Percentiles rank a stretch among this genome's conserved stretches.
phyloP scores from a whole-genome alignment of 2,797 vertebrate species.

The Saxicola maurus region DNA sequence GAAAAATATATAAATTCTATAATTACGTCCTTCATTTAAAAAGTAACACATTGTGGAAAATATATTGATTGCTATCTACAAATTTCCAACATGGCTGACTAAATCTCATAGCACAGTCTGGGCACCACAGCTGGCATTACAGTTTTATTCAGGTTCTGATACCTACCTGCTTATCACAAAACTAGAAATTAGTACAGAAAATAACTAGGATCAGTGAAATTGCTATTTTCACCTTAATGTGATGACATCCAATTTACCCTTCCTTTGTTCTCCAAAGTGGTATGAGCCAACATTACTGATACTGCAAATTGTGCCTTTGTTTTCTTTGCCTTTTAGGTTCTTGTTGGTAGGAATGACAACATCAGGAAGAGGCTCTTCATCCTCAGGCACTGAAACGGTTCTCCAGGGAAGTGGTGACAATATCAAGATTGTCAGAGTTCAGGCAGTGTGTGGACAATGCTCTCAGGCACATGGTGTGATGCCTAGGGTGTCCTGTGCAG shows the following conservation, averaged over 20 bases:
- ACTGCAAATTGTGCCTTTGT: not conserved
- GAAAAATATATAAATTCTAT: not conserved
- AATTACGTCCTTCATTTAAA: not conserved
- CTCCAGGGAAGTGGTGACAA: too few species aligned
- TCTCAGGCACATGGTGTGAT: not conserved
- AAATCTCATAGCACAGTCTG: not conserved
- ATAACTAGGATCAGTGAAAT: not conserved
- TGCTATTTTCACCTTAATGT: not conserved
- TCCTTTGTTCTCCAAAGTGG: not conserved
- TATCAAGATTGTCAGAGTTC: not conserved
- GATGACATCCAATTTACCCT: not conserved
- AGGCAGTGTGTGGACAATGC: not conserved
- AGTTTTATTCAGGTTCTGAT: not conserved
- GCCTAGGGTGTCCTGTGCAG: too few species aligned
- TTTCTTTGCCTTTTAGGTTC: not conserved
- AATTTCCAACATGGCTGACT: not conserved
- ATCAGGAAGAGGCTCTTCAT: not conserved
- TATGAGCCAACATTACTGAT: not conserved
- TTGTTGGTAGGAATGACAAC: not conserved
- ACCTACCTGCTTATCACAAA: not conserved
- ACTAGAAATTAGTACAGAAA: not conserved
- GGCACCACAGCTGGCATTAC: not conserved
- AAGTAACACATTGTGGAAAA: not conserved
- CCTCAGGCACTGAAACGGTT: not conserved
- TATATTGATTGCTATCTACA: not conserved